These are phyloP conservation scores for Lemur catta DNA, from an alignment of 2,797 vertebrate genomes.

Conservation along the genomic window DNA sequence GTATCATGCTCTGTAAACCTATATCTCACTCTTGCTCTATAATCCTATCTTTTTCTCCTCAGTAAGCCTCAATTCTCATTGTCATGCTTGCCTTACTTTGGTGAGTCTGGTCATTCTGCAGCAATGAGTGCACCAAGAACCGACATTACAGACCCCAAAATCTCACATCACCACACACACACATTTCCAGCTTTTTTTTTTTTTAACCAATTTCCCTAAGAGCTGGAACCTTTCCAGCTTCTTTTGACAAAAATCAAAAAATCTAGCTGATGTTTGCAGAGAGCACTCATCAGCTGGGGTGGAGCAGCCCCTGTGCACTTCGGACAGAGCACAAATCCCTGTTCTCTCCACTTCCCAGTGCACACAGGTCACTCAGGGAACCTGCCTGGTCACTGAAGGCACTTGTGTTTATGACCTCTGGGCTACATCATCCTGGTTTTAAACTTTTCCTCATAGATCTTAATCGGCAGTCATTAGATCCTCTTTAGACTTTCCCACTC, in stretches of 20 bases:
- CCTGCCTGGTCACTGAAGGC: neutral
- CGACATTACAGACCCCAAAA: no score
- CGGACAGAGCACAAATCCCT: neutral
- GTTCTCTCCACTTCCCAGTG: rapidly evolving
- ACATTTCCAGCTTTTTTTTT: neutral
- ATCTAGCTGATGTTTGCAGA: neutral
- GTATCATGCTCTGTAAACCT: no score
- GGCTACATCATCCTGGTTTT: neutral
- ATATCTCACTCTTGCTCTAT: no score
- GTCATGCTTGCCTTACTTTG: no score
- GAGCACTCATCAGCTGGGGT: neutral
- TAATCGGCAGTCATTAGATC: neutral
- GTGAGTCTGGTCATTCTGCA: no score
- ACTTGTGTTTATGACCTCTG: neutral
- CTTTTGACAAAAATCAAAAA: neutral
- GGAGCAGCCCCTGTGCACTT: no score
- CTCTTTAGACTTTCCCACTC: neutral
- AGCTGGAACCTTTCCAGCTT: neutral
- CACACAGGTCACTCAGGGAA: neutral
- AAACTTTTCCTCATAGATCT: neutral
- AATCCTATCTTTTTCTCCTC: no score
- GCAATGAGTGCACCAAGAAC: no score
- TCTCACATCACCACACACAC: neutral
- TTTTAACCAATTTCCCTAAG: no score
- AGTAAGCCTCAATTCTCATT: no score